Percentiles rank a stretch among this genome's conserved stretches.
phyloP scores from a whole-genome alignment of 1,140 invertebrate genomes.

The Nebria ingens region DNA sequence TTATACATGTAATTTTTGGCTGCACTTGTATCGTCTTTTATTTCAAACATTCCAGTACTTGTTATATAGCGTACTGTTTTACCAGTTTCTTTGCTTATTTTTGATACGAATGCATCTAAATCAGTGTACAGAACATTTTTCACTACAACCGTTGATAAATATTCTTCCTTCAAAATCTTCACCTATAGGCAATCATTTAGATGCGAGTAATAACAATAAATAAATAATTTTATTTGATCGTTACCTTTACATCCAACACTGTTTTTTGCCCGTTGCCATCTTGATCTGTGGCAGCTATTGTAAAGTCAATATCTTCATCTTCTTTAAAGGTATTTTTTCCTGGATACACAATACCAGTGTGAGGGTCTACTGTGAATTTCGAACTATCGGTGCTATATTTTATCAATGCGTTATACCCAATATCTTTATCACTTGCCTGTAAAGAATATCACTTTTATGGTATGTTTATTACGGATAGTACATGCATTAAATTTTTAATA shows the following conservation, averaged over 20 bases:
- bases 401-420: constrained; percentile 20
- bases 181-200: constrained; percentile 15
- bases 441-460: constrained; percentile 10
- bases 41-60: neutral
- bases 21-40: neutral
- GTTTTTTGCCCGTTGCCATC: constrained; percentile 14
- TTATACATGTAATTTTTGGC: neutral
- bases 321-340: constrained; percentile 12
- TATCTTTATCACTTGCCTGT: constrained; percentile 26
- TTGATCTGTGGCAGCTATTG: constrained; percentile 18
- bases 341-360: constrained; percentile 26
- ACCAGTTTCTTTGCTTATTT: constrained; percentile 8
- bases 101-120: constrained; percentile 14
- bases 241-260: constrained; percentile 14
- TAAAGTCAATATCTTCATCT: constrained; percentile 12
- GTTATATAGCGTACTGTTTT: constrained; percentile 12
- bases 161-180: constrained; percentile 14
- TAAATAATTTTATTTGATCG: too few species aligned
- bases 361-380: constrained; percentile 20
- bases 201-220: neutral
- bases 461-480: neutral
- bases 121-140: constrained; percentile 18
- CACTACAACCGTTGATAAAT: constrained; percentile 16
- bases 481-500: neutral
- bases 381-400: constrained; percentile 19